A percentile compares a stretch with the other conserved stretches of the same genome.
phyloP scores from a whole-genome alignment of 2,888 invertebrate species.

The Oxytorus armatus region DNA sequence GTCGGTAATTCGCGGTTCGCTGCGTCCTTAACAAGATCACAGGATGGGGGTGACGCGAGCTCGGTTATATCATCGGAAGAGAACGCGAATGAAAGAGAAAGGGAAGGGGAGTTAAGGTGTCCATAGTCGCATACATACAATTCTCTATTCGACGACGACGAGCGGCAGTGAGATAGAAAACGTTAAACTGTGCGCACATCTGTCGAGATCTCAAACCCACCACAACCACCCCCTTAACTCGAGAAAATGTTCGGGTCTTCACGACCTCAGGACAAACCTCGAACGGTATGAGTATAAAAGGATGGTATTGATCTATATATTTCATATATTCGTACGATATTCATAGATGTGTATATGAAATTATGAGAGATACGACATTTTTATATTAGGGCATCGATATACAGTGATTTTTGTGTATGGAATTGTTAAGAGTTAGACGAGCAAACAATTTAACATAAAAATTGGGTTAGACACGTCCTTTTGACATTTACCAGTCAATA shows the following conservation, averaged over 20 bases:
- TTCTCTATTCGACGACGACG: constrained; percentile 50
- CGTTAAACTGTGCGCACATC: constrained; percentile 76
- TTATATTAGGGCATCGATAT: no score
- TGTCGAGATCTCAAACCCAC: constrained; percentile 80
- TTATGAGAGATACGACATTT: no score
- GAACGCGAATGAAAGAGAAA: constrained; percentile 30
- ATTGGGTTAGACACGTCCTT: background rate
- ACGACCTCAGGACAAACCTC: constrained; percentile 71
- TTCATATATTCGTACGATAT: background rate
- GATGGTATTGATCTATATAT: background rate
- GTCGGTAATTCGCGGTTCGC: constrained; percentile 81
- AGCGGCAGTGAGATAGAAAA: constrained; percentile 30
- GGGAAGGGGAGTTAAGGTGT: constrained; percentile 36
- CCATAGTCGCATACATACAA: constrained; percentile 38
- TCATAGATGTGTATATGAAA: background rate
- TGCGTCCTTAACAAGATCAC: constrained; percentile 84
- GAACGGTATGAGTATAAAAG: constrained; percentile 22
- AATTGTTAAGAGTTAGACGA: no score
- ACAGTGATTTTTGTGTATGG: no score
- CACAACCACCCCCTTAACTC: constrained; percentile 62
- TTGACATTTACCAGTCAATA: background rate
- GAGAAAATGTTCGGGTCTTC: constrained; percentile 60
- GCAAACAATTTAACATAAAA: background rate
- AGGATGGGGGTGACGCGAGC: constrained; percentile 70
- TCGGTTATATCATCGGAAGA: constrained; percentile 30